phyloP scores from a whole-genome alignment of 2,113 vertebrate genomes.

The Microcebus tavaratra region DNA sequence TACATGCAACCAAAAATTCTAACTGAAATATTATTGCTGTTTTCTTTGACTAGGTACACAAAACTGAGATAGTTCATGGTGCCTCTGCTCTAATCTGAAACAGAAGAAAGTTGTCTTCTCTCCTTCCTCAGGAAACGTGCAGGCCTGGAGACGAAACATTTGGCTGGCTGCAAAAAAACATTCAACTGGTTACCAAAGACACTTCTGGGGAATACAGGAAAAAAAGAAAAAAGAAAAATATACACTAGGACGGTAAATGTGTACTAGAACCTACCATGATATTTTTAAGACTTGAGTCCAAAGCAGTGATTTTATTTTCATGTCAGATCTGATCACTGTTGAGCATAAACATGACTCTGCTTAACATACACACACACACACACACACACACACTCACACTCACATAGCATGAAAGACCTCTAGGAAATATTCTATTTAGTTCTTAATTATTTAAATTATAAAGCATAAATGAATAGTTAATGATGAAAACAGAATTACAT shows the following conservation, averaged over 20 bases:
- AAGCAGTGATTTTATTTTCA: not conserved
- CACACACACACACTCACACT: not conserved
- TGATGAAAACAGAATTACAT: not conserved
- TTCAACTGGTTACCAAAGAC: not conserved
- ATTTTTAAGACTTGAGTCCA: not conserved
- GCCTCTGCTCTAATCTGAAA: not conserved
- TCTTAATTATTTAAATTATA: conserved; percentile 2
- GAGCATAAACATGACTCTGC: not conserved
- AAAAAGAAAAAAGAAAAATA: not conserved
- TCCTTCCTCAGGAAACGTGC: not conserved
- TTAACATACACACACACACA: not conserved
- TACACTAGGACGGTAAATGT: not conserved
- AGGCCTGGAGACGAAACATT: not conserved
- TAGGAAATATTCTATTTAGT: conserved; percentile 21
- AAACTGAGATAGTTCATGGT: not conserved
- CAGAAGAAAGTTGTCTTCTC: not conserved
- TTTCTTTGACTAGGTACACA: not conserved
- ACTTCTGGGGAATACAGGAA: not conserved
- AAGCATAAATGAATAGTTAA: not conserved
- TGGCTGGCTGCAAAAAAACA: not conserved
- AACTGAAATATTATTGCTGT: not conserved
- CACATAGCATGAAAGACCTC: not conserved
- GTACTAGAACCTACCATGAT: not conserved
- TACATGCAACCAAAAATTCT: not conserved
- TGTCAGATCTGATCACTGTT: not conserved